phyloP scores from a whole-genome alignment of 2,797 vertebrate species.

The Rhyacichthys aspro region DNA sequence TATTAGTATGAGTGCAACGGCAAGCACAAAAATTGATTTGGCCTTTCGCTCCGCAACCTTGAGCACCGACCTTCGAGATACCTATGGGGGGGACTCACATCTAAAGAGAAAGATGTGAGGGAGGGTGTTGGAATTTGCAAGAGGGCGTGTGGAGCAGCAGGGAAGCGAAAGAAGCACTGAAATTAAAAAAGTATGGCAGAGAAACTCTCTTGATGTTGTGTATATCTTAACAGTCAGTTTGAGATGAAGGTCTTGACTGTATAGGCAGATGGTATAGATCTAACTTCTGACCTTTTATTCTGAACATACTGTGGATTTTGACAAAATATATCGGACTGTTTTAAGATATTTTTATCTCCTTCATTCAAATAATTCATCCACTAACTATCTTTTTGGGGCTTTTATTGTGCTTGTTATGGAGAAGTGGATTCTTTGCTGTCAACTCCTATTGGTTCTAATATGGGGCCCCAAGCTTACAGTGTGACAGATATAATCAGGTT shows the following conservation, averaged over 20 bases:
- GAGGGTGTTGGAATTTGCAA: constrained; percentile 23
- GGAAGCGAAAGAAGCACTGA: background rate
- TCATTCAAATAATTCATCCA: background rate
- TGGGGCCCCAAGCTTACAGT: constrained; percentile 17
- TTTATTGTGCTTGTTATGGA: background rate
- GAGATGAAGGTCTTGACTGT: background rate
- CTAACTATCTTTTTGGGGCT: background rate
- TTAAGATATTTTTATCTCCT: background rate
- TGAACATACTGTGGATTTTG: background rate
- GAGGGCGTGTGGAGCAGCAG: constrained; percentile 11
- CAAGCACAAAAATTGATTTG: constrained; percentile 60
- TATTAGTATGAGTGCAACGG: constrained; percentile 45
- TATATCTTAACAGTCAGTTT: background rate
- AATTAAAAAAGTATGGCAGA: constrained; percentile 35
- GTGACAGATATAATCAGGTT: constrained; percentile 41
- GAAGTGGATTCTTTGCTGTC: constrained; percentile 10
- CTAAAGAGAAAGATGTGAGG: constrained; percentile 4
- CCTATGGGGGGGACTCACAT: constrained; percentile 13
- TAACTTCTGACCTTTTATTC: constrained; percentile 22
- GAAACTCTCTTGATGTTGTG: constrained; percentile 8
- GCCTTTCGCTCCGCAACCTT: constrained; percentile 68
- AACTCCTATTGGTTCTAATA: constrained; percentile 30
- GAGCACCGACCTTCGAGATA: constrained; percentile 42
- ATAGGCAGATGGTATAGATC: background rate
- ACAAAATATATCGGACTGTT: background rate